Base-by-base conservation (phyloP, 1,140 invertebrate genomes). In the Ceratina japonica region DNA sequence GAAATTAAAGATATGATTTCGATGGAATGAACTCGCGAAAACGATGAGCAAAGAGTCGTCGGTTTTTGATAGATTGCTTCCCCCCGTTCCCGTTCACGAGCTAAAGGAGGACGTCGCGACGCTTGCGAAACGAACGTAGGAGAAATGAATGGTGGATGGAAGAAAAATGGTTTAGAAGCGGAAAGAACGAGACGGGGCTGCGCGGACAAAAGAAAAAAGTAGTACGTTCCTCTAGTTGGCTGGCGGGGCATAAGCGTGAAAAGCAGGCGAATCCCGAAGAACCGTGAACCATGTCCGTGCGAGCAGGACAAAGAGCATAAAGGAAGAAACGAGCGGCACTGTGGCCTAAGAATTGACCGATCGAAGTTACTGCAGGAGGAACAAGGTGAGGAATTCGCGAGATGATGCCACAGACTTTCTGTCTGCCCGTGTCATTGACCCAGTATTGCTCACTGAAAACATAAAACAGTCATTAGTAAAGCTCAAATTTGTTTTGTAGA, bases 131-230 rank as follows among this genome's bases (percentile, higher is more conserved):
- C 2, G 16, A 18, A 0, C 7, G 2, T 8, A 5, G 31, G 18
- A 18, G 16, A 56, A 44, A 44, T 44, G 7, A 13, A 27, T 3
- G n/a, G 56, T n/a, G 16, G 63, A 16, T 3, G 12, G 64, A 66
- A 71, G 75, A 78, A 71, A 78, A 78, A 78, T 72, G 75, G 61
- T 44, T 63, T 44, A 63, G 59, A 37, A 51, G 15, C 22, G 58
- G 12, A 54, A 71, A 52, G 7, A 22, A 54, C n/a, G 66, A 31
- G 71, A 54, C 59, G 69, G 82, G 75, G 82, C 27, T 83, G 73
- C 58, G n/a, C 73, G 80, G 61, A 76, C 56, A 81, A 69, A 76
- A 22, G 79, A 20, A 75, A 56, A 49, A 78, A 54, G 74, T 68
- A 20, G 37, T 52, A 31, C 5, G 61, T 64, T 51, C 59, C 31